Percentiles rank a stretch among this genome's conserved stretches.
These are phyloP conservation scores for Bicyclus anynana DNA, from an alignment of 1,140 invertebrate species.

Conservation along the genomic window DNA sequence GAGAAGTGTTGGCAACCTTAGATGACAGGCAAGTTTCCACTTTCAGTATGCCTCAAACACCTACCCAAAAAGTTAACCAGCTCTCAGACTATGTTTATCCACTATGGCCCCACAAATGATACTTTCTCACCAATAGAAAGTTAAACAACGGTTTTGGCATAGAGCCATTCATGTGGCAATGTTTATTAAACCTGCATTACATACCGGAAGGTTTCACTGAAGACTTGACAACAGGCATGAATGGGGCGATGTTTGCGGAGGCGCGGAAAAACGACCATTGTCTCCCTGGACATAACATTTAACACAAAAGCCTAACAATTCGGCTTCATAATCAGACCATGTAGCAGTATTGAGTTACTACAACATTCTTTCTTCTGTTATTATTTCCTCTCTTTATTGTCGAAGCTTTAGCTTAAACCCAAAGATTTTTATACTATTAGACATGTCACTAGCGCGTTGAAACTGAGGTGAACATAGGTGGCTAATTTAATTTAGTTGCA, in stretches of 20 bases:
- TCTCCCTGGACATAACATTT: slow-evolving; percentile 1
- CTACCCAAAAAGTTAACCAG: too few relatives aligned
- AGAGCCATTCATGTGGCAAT: slow-evolving; percentile 42
- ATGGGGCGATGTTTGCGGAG: slow-evolving; percentile 49
- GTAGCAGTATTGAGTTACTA: background rate
- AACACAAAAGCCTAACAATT: background rate
- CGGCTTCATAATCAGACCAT: background rate
- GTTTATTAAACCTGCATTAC: slow-evolving; percentile 48
- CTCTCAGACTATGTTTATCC: slow-evolving; percentile 43
- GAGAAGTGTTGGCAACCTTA: too few relatives aligned
- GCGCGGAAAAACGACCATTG: slow-evolving; percentile 55
- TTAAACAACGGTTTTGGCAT: slow-evolving; percentile 52
- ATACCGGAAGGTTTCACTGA: slow-evolving; percentile 52
- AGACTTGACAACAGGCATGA: slow-evolving; percentile 44
- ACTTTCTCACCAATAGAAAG: slow-evolving; percentile 63
- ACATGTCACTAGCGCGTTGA: too few relatives aligned
- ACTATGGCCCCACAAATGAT: slow-evolving; percentile 42
- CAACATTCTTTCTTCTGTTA: too few relatives aligned
- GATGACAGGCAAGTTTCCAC: too few relatives aligned
- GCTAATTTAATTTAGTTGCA: too few relatives aligned
- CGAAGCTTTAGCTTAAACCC: too few relatives aligned
- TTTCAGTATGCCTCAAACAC: too few relatives aligned
- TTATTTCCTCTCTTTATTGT: too few relatives aligned
- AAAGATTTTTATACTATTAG: too few relatives aligned
- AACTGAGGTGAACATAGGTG: too few relatives aligned